These are phyloP conservation scores for Galaxea fascicularis DNA, from an alignment of 92 coral and sea anemone genomes.

Conservation along the genomic window DNA sequence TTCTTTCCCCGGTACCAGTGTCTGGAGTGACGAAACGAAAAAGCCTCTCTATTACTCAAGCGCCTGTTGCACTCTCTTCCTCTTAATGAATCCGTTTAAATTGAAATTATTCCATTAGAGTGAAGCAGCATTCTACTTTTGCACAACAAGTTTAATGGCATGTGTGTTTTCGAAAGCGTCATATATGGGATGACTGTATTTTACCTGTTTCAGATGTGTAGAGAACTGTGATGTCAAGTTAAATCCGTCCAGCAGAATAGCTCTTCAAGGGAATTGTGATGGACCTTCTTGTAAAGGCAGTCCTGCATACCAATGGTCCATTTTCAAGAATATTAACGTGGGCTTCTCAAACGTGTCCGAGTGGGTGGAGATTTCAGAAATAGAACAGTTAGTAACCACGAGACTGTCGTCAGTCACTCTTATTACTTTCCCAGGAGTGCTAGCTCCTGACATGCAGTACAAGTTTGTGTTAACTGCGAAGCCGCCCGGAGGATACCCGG, in stretches of 20 bases:
- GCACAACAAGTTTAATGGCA: too few species aligned
- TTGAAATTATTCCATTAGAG: too few species aligned
- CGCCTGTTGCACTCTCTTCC: too few species aligned
- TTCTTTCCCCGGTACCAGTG: too few species aligned
- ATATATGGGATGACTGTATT: too few species aligned
- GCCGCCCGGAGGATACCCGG: constrained; percentile 48
- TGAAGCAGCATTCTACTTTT: too few species aligned
- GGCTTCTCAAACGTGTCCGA: not conserved
- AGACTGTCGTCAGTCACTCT: constrained; percentile 40
- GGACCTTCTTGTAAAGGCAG: constrained; percentile 41
- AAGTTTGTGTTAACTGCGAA: constrained; percentile 40
- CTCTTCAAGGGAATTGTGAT: constrained; percentile 52
- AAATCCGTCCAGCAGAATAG: constrained; percentile 68
- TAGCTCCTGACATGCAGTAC: constrained; percentile 31
- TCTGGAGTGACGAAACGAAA: too few species aligned
- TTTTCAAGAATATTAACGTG: not conserved
- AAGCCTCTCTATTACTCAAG: too few species aligned
- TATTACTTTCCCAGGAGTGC: constrained; percentile 26
- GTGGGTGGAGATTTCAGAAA: not conserved
- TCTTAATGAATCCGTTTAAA: too few species aligned
- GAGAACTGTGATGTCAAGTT: constrained; percentile 64
- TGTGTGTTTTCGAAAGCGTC: too few species aligned
- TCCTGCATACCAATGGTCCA: constrained; percentile 38
- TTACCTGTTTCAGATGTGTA: constrained; percentile 55
- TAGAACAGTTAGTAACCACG: constrained; percentile 11